These are phyloP conservation scores for Sicus ferrugineus DNA, from an alignment of 2,888 invertebrate species.

Conservation along the genomic window DNA sequence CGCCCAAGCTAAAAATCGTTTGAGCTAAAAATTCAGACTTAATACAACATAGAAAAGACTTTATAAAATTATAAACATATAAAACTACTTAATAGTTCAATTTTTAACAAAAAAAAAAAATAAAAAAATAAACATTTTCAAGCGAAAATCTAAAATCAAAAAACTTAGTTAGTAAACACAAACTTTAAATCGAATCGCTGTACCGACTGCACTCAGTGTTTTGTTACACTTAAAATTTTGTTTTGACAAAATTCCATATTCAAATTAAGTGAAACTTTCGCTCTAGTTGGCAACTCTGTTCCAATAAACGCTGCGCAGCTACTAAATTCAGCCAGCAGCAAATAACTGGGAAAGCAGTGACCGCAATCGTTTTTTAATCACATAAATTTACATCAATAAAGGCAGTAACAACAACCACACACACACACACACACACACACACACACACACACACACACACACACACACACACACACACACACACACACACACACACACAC, in stretches of 20 bases:
- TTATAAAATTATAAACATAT: too few relatives aligned
- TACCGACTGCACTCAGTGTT: too few relatives aligned
- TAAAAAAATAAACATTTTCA: neutral
- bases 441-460: neutral
- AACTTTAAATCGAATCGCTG: too few relatives aligned
- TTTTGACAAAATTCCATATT: too few relatives aligned
- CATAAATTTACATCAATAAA: neutral
- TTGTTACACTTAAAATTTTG: too few relatives aligned
- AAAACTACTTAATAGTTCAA: neutral
- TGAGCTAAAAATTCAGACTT: too few relatives aligned
- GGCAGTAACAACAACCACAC: too few relatives aligned
- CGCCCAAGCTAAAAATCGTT: too few relatives aligned
- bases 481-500: neutral
- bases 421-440: neutral
- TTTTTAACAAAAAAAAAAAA: too few relatives aligned
- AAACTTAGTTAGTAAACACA: too few relatives aligned
- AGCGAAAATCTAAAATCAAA: neutral
- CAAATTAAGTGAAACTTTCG: too few relatives aligned
- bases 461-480: neutral
- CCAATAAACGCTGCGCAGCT: neutral
- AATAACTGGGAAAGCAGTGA: neutral
- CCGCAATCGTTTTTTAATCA: neutral
- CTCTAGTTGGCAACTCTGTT: conserved; percentile 6
- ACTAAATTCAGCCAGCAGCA: neutral
- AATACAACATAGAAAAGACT: too few relatives aligned